Base-by-base conservation (phyloP, 2,113 vertebrate species). In the Tenrec ecaudatus region DNA sequence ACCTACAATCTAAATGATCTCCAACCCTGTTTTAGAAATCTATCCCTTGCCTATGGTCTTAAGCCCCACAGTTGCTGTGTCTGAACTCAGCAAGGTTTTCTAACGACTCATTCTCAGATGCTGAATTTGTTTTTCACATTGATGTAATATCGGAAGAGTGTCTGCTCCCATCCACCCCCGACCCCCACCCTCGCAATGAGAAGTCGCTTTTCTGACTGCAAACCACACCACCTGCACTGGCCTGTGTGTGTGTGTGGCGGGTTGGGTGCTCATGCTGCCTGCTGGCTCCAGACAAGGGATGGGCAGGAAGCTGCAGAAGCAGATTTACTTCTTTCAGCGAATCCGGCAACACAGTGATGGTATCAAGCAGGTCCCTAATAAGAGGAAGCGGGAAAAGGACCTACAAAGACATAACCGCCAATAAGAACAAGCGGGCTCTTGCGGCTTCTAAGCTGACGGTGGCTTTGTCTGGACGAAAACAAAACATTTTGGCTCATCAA, bases 321-420 rank as follows among this genome's bases (percentile, higher is more conserved):
- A 95, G 92, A 95, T 95, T 97, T 93, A 85, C 96, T 97, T 97
- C 95, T 92, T 89, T 79, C 85, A 96, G 97, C 93, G 96, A 93
- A 95, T 94, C 93, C 19, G 93, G 96, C 96, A 97, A 96, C 94
- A 97, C 93, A 87, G 94, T 96, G 94, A 97, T 96, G 96, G 78
- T 90, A 96, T 90, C 95, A 97, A 97, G 94, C 79, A 68, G 79
- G 53, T 86, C 76, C 53, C 75, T 96, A 96, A 96, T 90, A 85
- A 91, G 94, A 78, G 33, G 47, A 69, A 96, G 83, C 0, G 14
- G 88, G 75, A 29, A 95, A 97, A 96, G 95, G 68, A 93, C 95
- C 90, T 16, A 31, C 40, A 88, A 12, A 89, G 64, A 91, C 86
- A 23, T 36, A 91, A 91, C 31, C 86, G 62, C 53, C 86, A 43